Percentiles rank a stretch among this genome's conserved stretches.
Conservation (phyloP, 2,113 vertebrate species). For the Myocastor coypus region DNA sequence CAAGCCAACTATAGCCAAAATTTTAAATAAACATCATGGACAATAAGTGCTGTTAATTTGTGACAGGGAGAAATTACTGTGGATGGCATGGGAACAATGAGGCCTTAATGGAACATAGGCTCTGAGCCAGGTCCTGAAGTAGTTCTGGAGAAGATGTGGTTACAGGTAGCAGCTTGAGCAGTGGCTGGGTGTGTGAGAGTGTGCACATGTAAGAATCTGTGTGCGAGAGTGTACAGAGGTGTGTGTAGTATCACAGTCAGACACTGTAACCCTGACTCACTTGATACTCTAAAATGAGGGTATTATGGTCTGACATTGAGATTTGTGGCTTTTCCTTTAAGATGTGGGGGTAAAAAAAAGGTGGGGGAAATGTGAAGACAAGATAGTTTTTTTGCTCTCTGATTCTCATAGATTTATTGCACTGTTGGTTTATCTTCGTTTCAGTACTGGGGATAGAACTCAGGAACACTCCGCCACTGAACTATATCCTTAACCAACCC, state of each 20-base stretch:
- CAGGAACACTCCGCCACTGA: not conserved
- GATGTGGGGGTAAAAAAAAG: not conserved
- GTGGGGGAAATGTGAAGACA: conserved; percentile 37
- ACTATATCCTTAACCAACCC: not conserved
- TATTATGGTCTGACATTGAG: not conserved
- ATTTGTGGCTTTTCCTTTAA: conserved; percentile 80
- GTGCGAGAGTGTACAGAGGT: not conserved
- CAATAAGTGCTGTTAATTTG: not conserved
- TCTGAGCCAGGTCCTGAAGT: not conserved
- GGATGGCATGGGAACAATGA: no score
- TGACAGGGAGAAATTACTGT: not conserved
- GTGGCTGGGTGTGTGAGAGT: not conserved
- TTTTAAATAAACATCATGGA: not conserved
- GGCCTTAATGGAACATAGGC: not conserved
- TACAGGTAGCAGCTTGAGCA: not conserved
- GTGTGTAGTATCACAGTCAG: not conserved
- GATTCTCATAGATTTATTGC: conserved; percentile 30
- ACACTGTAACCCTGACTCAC: not conserved
- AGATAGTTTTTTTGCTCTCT: not conserved
- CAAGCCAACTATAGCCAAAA: not conserved
- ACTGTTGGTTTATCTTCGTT: not conserved
- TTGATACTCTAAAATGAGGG: not conserved
- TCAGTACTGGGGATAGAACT: not conserved
- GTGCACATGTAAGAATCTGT: not conserved
- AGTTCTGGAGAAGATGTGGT: not conserved